Evolutionary conservation across 2,797 vertebrate genomes (phyloP), one percentile per base, ranked within the genome.

Genomic region (Syncerus caffer): DNA sequence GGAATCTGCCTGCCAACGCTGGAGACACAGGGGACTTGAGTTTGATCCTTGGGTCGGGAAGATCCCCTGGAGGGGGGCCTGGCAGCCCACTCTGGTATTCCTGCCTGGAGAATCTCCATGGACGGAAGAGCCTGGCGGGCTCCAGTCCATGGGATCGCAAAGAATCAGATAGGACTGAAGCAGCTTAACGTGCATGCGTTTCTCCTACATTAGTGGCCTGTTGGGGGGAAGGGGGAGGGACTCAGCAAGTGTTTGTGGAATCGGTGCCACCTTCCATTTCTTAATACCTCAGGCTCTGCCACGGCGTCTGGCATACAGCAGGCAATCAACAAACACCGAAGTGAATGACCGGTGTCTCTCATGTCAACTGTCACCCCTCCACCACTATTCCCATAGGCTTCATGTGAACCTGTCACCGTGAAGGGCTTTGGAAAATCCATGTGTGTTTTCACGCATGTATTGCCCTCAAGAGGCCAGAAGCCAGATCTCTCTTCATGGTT

Each of bases 301-400:
- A 3, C 1, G 3, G 1, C 1, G 2, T 51, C 88, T 76, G 71
- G 34, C 34, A n/a, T 31, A 8, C 79, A 64, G 93, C 87, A 42
- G 58, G 58, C 12, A 21, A 4, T 5, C 60, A 6, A 7, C 3
- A 9, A 87, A 64, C 62, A 31, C 23, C 4, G 7, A 27, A 34
- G 19, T 21, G 57, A 53, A 8, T 51, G 29, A 17, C 57, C 1
- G 11, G 79, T 27, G 23, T 31, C 60, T 85, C 90, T n/a, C 23
- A 0, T 4, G 38, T 14, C 57, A 4, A 0, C 23, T 53, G 93
- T 42, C 45, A n/a, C 21, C 38, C 29, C 34, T 25, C 25, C 25
- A 17, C 80, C 19, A 3, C 21, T 2, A 0, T 7, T 19, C 6
- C 5, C 0, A 2, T 29, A 0, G 9, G 6, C 7, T 58, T 25